Conservation (phyloP, 2,113 vertebrate species). For the Mobula birostris region DNA sequence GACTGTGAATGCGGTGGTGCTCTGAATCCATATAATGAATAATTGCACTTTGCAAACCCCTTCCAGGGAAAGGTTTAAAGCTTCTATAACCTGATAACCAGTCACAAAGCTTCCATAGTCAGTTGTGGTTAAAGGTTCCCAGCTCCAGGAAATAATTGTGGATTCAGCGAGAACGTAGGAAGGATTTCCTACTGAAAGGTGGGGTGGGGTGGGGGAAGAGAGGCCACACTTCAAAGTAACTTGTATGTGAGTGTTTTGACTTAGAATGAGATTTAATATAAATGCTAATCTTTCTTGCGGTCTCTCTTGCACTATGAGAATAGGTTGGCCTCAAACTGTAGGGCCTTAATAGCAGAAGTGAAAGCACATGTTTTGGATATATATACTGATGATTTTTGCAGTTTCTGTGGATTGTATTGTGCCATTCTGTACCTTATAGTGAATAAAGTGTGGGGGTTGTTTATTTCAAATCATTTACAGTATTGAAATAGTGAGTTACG, state of each 20-base stretch:
- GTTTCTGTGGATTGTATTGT: not conserved
- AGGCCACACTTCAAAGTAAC: not conserved
- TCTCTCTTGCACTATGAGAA: not conserved
- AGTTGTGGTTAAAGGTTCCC: not conserved
- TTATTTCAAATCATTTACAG: not conserved
- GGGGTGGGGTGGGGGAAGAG: too few species aligned
- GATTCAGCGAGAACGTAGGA: not conserved
- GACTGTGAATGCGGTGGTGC: too few species aligned
- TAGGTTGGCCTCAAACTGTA: not conserved
- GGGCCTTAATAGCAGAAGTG: not conserved
- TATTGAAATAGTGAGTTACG: not conserved
- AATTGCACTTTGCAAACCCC: too few species aligned
- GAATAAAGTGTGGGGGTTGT: not conserved
- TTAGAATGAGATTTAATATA: not conserved
- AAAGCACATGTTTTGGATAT: not conserved
- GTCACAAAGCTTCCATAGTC: too few species aligned
- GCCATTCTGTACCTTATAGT: not conserved
- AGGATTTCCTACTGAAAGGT: too few species aligned
- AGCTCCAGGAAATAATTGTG: not conserved
- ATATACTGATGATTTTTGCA: not conserved
- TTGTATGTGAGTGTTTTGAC: not conserved
- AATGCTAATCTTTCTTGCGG: not conserved
- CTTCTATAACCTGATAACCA: too few species aligned
- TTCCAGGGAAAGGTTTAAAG: too few species aligned
- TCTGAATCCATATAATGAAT: too few species aligned